Evolutionary conservation across 2,888 invertebrate species (phyloP).

Genomic region (Dynastes hyllus): DNA sequence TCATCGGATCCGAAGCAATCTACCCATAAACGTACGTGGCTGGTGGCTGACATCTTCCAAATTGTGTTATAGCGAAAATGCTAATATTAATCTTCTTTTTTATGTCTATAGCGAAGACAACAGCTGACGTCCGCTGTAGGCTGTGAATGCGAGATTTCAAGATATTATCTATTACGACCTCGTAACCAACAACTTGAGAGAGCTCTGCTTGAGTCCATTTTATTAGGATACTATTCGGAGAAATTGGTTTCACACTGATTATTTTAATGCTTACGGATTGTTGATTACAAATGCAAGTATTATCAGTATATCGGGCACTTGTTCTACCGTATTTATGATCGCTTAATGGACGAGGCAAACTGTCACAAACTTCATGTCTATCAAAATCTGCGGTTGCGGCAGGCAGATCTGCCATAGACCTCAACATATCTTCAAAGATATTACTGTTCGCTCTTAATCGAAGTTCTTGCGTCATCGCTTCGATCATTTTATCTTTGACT

Average conservation of each 20-base stretch:
- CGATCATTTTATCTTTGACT: conserved; percentile 66
- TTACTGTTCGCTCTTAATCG: conserved; percentile 58
- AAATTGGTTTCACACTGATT: conserved; percentile 57
- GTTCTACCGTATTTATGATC: conserved; percentile 49
- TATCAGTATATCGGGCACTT: conserved; percentile 33
- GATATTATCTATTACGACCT: conserved; percentile 58
- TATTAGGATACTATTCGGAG: conserved; percentile 58
- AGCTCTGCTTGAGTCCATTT: conserved; percentile 59
- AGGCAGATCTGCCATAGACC: conserved; percentile 43
- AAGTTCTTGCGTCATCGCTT: conserved; percentile 65
- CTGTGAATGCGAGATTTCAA: conserved; percentile 59
- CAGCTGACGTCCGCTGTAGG: conserved; percentile 56
- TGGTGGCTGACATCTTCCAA: conserved; percentile 58
- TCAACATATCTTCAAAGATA: conserved; percentile 51
- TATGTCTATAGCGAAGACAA: conserved; percentile 56
- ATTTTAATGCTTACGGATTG: conserved; percentile 55
- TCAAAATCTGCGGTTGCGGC: conserved; percentile 49
- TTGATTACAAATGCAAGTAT: conserved; percentile 1
- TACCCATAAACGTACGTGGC: conserved; percentile 55
- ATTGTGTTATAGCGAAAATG: conserved; percentile 55
- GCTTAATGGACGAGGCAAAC: conserved; percentile 48
- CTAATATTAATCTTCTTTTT: conserved; percentile 53
- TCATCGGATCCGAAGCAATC: neutral
- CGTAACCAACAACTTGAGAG: conserved; percentile 59
- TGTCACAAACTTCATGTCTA: conserved; percentile 50